Percentiles rank a stretch among this genome's conserved stretches.
Evolutionary conservation across 2,113 vertebrate genomes (phyloP).

Genomic region (Xiphophorus maculatus): DNA sequence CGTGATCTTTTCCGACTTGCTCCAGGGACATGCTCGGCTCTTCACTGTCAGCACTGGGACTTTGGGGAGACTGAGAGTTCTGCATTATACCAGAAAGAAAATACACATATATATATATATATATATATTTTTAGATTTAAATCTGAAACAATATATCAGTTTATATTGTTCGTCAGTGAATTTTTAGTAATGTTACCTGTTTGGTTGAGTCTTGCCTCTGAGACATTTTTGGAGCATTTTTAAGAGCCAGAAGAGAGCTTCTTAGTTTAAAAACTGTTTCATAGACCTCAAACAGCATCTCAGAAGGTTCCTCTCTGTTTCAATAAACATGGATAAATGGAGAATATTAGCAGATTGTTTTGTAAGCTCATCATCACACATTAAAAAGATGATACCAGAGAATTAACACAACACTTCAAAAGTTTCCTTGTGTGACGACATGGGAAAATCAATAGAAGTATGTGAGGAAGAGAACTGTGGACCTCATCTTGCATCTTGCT

Average conservation of each 20-base stretch:
- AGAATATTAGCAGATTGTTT: constrained; percentile 9
- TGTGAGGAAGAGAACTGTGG: no score
- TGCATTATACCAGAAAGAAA: constrained; percentile 23
- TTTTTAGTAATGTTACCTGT: constrained; percentile 66
- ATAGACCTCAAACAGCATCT: constrained; percentile 80
- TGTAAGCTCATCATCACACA: no score
- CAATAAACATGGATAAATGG: constrained; percentile 16
- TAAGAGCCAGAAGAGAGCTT: constrained; percentile 76
- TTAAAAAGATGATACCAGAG: no score
- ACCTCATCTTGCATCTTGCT: no score
- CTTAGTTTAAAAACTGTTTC: constrained; percentile 82
- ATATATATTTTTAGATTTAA: not conserved
- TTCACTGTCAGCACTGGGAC: constrained; percentile 63
- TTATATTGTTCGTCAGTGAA: not conserved
- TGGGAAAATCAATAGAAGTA: no score
- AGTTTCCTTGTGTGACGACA: no score
- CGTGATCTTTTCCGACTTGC: constrained; percentile 56
- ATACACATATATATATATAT: no score
- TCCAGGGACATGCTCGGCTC: constrained; percentile 62
- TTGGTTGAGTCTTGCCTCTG: constrained; percentile 63
- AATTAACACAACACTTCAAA: no score
- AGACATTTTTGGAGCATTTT: constrained; percentile 67
- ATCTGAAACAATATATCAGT: not conserved
- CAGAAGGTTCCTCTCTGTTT: constrained; percentile 79
- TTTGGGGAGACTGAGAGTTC: constrained; percentile 65